These are phyloP conservation scores for Agelas oroides DNA, from an alignment of 37 sponge, comb jelly and placozoan species.

Conservation along the genomic window DNA sequence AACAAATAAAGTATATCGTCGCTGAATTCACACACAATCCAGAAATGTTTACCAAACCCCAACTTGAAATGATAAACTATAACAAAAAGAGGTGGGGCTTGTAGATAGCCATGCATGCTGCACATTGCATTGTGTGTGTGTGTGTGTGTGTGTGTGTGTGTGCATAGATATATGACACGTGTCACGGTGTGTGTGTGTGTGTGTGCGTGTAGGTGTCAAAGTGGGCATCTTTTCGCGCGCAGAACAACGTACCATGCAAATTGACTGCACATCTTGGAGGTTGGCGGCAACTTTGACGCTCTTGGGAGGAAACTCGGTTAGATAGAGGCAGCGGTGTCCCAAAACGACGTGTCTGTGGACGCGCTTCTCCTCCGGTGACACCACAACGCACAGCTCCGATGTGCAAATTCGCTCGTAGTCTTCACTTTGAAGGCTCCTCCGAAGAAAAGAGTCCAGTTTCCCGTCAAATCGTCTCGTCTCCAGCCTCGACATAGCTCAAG, in stretches of 20 bases:
- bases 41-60: no score
- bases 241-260: conserved; percentile 33
- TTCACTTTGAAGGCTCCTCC: conserved; percentile 21
- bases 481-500: not conserved
- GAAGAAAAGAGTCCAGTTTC: conserved; percentile 55
- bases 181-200: no score
- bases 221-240: no score
- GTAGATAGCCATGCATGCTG: no score
- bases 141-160: no score
- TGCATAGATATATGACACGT: no score
- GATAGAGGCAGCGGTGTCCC: conserved; percentile 43
- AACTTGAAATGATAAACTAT: no score
- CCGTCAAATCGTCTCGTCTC: conserved; percentile 46
- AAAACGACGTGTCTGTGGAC: conserved; percentile 63
- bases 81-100: no score
- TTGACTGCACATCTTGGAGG: conserved; percentile 35
- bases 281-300: conserved; percentile 37
- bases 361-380: conserved; percentile 37
- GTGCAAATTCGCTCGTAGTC: conserved; percentile 51
- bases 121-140: no score
- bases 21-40: no score
- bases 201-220: no score
- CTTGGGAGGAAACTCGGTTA: conserved; percentile 55
- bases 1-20: no score
- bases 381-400: conserved; percentile 60